Percentiles rank a stretch among this genome's conserved stretches.
These are phyloP conservation scores for Tolypeutes matacus DNA, from an alignment of 2,797 vertebrate genomes.

Conservation along the genomic window DNA sequence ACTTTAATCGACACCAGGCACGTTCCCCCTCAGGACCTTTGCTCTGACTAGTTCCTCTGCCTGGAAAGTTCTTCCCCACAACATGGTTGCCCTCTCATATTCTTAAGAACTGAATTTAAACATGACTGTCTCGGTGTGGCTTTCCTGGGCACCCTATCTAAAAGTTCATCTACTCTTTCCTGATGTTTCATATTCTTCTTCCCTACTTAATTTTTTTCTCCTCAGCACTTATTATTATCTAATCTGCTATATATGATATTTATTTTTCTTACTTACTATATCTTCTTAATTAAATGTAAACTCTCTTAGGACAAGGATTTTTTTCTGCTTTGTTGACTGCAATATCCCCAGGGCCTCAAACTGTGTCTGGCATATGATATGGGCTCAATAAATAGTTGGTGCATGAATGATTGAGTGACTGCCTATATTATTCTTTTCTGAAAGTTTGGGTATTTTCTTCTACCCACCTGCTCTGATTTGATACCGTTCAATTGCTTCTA, in stretches of 20 bases:
- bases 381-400: not conserved
- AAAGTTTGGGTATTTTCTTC: not conserved
- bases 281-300: slow-evolving; percentile 27
- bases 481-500: not conserved
- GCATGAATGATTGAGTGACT: slow-evolving; percentile 12
- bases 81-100: not conserved
- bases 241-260: not conserved
- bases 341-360: not conserved
- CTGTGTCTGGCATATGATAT: not conserved
- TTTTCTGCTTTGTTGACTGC: not conserved
- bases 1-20: not conserved
- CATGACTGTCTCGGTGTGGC: not conserved
- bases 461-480: not conserved
- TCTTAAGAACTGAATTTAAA: slow-evolving; percentile 15
- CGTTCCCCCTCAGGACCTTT: not conserved
- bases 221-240: not conserved
- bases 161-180: not conserved
- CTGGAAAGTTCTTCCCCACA: not conserved
- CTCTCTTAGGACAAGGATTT: not conserved
- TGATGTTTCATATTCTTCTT: not conserved
- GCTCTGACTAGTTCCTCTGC: not conserved
- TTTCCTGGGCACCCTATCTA: not conserved
- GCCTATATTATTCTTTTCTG: not conserved
- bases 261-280: not conserved
- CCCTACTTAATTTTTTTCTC: not conserved